Conservation (phyloP, 2,113 vertebrate genomes). For the Haemorhous mexicanus region DNA sequence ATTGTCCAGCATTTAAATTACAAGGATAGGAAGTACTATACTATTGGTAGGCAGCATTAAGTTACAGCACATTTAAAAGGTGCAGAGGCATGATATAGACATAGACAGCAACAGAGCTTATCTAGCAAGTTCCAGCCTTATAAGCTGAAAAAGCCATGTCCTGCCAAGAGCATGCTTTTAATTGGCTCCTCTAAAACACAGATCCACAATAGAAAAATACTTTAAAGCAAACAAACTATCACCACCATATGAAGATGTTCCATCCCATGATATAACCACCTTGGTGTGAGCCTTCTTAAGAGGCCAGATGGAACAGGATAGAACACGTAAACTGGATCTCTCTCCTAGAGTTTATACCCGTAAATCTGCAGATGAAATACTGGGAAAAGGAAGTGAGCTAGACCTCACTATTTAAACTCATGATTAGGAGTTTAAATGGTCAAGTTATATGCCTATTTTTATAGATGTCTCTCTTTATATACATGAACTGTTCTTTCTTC, state of each 20-base stretch:
- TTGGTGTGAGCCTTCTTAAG: background rate
- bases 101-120: background rate
- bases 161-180: background rate
- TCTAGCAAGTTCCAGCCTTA: background rate
- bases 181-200: background rate
- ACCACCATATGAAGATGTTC: background rate
- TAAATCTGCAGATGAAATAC: background rate
- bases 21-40: background rate
- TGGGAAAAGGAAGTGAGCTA: background rate
- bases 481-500: background rate
- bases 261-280: background rate
- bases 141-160: background rate
- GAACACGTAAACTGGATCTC: background rate
- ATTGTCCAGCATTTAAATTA: background rate
- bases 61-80: background rate
- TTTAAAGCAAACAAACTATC: background rate
- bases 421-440: background rate
- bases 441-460: background rate
- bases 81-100: background rate
- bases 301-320: background rate
- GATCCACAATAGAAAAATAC: background rate
- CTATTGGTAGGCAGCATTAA: background rate
- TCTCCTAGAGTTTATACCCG: background rate
- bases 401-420: background rate
- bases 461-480: constrained; percentile 13